Conservation (phyloP, 2,797 vertebrate genomes). For the Nyctalus aviator region DNA sequence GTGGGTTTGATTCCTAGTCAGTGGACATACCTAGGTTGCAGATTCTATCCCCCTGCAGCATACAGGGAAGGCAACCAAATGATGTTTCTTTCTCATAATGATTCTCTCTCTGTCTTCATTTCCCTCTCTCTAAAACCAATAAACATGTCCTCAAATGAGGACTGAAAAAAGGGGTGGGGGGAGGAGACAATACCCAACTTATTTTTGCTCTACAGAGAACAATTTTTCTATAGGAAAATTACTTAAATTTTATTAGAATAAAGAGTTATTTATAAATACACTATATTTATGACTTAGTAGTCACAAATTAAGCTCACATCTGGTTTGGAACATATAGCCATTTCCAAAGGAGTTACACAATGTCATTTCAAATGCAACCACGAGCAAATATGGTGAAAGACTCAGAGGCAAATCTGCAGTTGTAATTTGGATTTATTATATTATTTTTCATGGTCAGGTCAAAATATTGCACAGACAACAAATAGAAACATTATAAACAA, state of each 20-base stretch:
- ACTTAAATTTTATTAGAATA: background rate
- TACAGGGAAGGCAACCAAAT: background rate
- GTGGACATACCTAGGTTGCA: background rate
- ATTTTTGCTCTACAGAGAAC: conserved; percentile 14
- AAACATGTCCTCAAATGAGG: background rate
- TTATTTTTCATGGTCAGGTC: conserved; percentile 40
- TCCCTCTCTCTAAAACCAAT: background rate
- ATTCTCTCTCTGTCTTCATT: background rate
- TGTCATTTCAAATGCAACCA: background rate
- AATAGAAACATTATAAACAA: conserved; percentile 45
- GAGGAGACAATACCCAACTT: background rate
- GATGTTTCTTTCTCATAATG: background rate
- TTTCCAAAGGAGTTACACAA: conserved; percentile 25
- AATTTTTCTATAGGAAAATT: conserved; percentile 21
- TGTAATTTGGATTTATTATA: conserved; percentile 16
- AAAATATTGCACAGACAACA: conserved; percentile 43
- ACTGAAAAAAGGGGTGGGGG: background rate
- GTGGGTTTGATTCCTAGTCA: background rate
- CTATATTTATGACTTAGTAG: background rate
- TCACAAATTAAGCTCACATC: background rate
- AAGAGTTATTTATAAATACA: conserved; percentile 1
- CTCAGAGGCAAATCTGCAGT: conserved; percentile 12
- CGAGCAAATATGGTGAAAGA: background rate
- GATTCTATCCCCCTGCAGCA: background rate
- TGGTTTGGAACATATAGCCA: background rate